Percentiles rank a stretch among this genome's conserved stretches.
These are phyloP conservation scores for Xylocampa areola DNA, from an alignment of 2,888 invertebrate species.

Conservation along the genomic window DNA sequence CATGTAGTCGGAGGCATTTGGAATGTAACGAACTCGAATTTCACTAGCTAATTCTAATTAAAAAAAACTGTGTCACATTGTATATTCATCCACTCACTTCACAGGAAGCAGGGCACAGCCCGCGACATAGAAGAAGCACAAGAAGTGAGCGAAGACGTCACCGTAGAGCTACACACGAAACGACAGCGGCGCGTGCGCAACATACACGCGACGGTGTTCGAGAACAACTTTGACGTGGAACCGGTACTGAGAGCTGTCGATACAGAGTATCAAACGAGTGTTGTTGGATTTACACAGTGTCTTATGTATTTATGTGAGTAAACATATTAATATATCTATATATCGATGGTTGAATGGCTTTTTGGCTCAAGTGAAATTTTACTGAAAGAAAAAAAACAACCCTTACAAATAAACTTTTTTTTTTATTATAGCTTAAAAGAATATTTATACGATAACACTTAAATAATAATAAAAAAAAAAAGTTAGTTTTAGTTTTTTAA, in stretches of 20 bases:
- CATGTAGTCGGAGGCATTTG: too few species aligned
- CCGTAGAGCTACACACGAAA: constrained; percentile 47
- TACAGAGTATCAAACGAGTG: constrained; percentile 57
- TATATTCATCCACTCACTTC: background rate
- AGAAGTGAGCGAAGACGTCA: constrained; percentile 78
- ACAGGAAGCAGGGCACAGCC: constrained; percentile 78
- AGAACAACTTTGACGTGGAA: constrained; percentile 77
- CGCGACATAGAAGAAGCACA: constrained; percentile 80
- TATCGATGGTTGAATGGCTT: too few species aligned
- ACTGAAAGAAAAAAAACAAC: too few species aligned
- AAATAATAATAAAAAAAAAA: too few species aligned
- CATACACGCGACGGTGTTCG: constrained; percentile 72
- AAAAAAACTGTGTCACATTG: too few species aligned
- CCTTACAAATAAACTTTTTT: too few species aligned
- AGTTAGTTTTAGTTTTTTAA: too few species aligned
- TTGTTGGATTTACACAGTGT: constrained; percentile 82
- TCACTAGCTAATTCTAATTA: too few species aligned
- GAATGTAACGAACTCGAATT: too few species aligned
- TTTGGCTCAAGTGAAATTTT: too few species aligned
- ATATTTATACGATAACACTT: too few species aligned
- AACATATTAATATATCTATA: background rate
- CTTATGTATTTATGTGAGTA: constrained; percentile 85
- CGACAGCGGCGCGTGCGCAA: constrained; percentile 63
- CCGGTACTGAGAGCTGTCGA: constrained; percentile 48
- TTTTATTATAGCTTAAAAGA: too few species aligned